phyloP scores from a whole-genome alignment of 2,797 vertebrate species.

The Chrysolophus pictus region DNA sequence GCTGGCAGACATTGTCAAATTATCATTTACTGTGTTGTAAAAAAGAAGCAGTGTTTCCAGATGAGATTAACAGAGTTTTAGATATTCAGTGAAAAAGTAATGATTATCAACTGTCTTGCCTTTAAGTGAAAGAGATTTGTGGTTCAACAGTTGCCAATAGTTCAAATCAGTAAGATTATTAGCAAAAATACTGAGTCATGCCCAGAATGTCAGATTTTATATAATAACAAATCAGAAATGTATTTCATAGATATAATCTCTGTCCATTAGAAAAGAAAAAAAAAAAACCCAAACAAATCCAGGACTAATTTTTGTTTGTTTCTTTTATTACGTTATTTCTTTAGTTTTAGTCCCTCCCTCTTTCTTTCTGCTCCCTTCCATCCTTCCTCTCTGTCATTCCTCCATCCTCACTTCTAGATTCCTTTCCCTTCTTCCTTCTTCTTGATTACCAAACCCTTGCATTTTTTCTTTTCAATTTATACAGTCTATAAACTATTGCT shows the following conservation, averaged over 20 bases:
- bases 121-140: not conserved
- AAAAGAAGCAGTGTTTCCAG: not conserved
- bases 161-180: not conserved
- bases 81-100: not conserved
- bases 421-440: not conserved
- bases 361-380: not conserved
- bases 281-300: too few relatives aligned
- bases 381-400: not conserved
- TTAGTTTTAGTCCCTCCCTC: not conserved
- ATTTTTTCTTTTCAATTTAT: not conserved
- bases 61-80: not conserved
- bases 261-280: not conserved
- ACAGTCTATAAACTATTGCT: not conserved
- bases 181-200: not conserved
- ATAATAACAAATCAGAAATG: not conserved
- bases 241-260: not conserved
- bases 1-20: not conserved
- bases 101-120: not conserved
- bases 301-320: not conserved
- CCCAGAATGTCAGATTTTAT: not conserved
- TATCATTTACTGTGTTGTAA: not conserved
- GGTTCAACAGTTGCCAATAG: not conserved
- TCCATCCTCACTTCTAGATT: not conserved
- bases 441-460: not conserved
- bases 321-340: not conserved